A percentile compares a stretch with the other conserved stretches of the same genome.
Conservation (phyloP, 1,140 invertebrate genomes). For the Diploscapter pachys region DNA sequence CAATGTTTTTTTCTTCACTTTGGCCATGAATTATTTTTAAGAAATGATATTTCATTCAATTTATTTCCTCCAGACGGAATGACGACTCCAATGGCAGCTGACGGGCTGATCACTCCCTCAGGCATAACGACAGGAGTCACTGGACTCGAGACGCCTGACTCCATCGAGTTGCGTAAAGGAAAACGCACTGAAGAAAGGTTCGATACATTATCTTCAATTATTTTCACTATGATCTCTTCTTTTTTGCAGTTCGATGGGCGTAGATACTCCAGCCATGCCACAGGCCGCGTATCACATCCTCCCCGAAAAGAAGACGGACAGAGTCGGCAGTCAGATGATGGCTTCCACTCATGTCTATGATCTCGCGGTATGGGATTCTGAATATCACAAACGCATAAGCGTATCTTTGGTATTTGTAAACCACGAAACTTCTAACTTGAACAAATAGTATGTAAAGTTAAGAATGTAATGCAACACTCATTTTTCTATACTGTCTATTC, state of each 20-base stretch:
- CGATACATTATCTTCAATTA: slow-evolving; percentile 20
- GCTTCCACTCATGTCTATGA: slow-evolving; percentile 77
- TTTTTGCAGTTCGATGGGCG: slow-evolving; percentile 63
- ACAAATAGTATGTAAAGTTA: no score
- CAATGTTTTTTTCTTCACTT: no score
- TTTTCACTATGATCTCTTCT: neutral
- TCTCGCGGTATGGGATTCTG: slow-evolving; percentile 35
- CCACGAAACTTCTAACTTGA: neutral
- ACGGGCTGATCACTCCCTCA: slow-evolving; percentile 79
- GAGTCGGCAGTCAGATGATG: slow-evolving; percentile 85
- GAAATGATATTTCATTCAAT: neutral
- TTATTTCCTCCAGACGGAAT: slow-evolving; percentile 12
- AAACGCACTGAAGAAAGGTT: slow-evolving; percentile 96
- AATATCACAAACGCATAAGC: neutral
- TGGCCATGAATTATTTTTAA: no score
- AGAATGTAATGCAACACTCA: neutral
- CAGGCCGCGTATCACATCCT: slow-evolving; percentile 81
- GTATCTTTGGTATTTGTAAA: neutral
- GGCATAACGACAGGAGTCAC: slow-evolving; percentile 85
- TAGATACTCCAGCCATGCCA: slow-evolving; percentile 74
- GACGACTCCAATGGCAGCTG: slow-evolving; percentile 45
- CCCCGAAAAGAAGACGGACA: slow-evolving; percentile 85
- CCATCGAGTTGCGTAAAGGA: slow-evolving; percentile 93
- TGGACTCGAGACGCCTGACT: slow-evolving; percentile 94
- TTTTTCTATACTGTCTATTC: neutral